Evolutionary conservation across 2,888 invertebrate genomes (phyloP).

Genomic region (Aleiodes testaceus): DNA sequence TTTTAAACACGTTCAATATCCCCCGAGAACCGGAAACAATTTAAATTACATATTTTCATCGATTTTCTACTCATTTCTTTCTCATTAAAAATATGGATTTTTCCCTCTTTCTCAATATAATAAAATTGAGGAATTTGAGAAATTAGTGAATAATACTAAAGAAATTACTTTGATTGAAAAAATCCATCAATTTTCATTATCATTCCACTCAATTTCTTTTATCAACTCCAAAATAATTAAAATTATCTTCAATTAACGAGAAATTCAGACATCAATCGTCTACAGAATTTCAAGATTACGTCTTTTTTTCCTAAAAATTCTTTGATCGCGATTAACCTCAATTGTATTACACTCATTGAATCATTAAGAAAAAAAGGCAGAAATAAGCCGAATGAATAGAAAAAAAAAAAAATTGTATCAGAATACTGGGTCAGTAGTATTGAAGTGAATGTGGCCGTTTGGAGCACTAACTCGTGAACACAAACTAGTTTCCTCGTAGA

Average conservation of each 20-base stretch:
- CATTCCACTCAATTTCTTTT: no score
- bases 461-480: constrained; percentile 27
- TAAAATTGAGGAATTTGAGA: no score
- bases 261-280: background rate
- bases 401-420: background rate
- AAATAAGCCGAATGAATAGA: background rate
- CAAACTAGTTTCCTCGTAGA: constrained; percentile 35
- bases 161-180: no score
- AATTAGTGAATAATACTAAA: no score
- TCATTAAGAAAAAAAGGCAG: constrained; percentile 1
- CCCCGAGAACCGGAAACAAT: constrained; percentile 26
- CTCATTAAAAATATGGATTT: background rate
- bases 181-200: no score
- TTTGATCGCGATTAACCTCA: constrained; percentile 9
- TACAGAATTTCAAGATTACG: background rate
- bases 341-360: constrained; percentile 25
- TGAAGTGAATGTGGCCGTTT: constrained; percentile 48
- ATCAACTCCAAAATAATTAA: background rate
- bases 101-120: no score
- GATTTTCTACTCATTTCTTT: background rate
- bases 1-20: constrained; percentile 39
- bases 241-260: background rate
- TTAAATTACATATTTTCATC: background rate
- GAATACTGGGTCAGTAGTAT: constrained; percentile 53
- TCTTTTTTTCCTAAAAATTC: background rate